Conservation (phyloP, 1,140 invertebrate genomes). For the Neoseiulus cucumeris region DNA sequence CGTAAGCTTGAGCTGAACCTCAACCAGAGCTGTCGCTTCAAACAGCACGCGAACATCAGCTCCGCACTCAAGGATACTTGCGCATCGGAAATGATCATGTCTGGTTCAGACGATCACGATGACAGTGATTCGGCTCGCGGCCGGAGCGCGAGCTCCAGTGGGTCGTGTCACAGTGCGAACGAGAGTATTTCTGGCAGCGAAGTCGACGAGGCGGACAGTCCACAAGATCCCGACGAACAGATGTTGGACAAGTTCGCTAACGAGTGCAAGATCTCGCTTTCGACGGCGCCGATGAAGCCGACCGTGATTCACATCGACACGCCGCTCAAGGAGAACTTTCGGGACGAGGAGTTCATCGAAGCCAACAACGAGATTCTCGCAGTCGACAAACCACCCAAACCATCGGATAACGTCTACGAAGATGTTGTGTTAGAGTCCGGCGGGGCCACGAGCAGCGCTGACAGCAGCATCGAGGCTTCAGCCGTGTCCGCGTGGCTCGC, state of each 20-base stretch:
- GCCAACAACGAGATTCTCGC: not conserved
- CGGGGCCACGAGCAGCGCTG: no score
- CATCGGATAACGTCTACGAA: not conserved
- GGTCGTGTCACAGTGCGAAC: not conserved
- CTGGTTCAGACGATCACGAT: not conserved
- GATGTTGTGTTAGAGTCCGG: not conserved
- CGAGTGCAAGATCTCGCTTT: slow-evolving; percentile 7
- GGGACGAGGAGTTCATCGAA: not conserved
- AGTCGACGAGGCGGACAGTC: not conserved
- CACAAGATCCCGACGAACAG: not conserved
- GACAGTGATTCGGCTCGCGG: slow-evolving; percentile 1
- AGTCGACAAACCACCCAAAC: not conserved
- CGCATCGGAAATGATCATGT: not conserved
- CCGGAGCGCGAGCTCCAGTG: not conserved
- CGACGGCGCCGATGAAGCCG: not conserved
- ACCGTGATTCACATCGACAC: not conserved
- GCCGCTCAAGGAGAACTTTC: slow-evolving; percentile 1
- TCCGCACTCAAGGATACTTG: not conserved
- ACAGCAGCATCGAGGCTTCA: not conserved
- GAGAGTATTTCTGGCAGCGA: not conserved
- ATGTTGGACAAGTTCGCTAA: slow-evolving; percentile 7
- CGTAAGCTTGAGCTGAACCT: not conserved
- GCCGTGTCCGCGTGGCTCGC: not conserved
- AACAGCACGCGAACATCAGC: not conserved
- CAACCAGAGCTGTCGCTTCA: slow-evolving; percentile 6